A percentile compares a stretch with the other conserved stretches of the same genome.
These are phyloP conservation scores for Alethe castanea DNA, from an alignment of 2,113 vertebrate genomes.

Conservation along the genomic window DNA sequence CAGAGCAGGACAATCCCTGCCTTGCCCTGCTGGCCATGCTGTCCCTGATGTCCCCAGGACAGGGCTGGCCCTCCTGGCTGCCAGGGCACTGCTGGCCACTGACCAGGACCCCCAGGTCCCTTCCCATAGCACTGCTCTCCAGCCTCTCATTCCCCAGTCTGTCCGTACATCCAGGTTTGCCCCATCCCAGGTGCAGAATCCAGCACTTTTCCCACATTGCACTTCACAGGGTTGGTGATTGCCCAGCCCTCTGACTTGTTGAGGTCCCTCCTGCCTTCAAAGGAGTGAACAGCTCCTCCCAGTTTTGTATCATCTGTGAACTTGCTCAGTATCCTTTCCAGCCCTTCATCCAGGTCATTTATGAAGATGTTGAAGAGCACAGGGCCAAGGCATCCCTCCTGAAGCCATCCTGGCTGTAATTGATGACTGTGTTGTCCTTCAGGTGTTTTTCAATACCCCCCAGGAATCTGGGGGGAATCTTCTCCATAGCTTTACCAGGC, in stretches of 20 bases:
- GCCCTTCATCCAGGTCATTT: background rate
- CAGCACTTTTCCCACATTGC: background rate
- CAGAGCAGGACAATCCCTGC: background rate
- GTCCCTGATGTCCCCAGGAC: background rate
- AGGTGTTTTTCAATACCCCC: background rate
- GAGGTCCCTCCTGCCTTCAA: background rate
- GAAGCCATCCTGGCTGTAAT: background rate
- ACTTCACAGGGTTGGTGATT: background rate
- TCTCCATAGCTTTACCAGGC: background rate
- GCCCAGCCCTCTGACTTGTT: background rate
- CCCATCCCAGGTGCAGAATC: background rate
- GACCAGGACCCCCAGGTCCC: background rate
- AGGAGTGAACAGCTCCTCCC: background rate
- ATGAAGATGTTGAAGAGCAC: background rate
- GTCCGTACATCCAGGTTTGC: too few species aligned
- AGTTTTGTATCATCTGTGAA: background rate
- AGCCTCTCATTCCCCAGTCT: background rate
- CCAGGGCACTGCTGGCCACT: background rate
- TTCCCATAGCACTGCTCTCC: background rate
- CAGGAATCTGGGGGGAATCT: background rate
- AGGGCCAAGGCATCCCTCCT: background rate
- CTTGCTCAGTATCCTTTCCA: background rate
- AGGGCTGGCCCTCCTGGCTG: rapidly evolving
- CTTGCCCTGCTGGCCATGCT: rapidly evolving
- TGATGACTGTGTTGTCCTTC: background rate